Base-by-base conservation (phyloP, 1,140 invertebrate species). In the Polypedilum pembai region DNA sequence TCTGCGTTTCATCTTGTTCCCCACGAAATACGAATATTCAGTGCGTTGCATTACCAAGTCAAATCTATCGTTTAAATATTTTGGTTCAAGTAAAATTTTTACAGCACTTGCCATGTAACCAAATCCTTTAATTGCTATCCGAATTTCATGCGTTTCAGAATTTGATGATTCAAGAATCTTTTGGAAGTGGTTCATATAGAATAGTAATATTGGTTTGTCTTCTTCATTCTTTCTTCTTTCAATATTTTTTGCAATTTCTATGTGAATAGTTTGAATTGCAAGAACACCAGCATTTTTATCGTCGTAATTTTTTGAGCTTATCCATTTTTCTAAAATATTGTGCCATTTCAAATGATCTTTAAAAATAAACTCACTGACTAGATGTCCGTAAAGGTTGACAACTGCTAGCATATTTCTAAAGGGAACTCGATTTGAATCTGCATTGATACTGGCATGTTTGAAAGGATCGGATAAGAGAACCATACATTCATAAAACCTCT, bases 301-400 rank as follows among this genome's bases (percentile, higher is more conserved):
- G 41, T 76, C 76, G 20, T n/a, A 75, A 20, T 74, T 76, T 8
- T 77, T 41, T 4, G 74, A 63, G 1, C 74, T 74, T 7, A 79
- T 7, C 75, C 75, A 77, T 1, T 21, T 66, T 17, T 17, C 56
- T 15, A 83, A 74, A 33, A 77, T 10, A 0, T 74, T 8, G 41
- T 82, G 77, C 83, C 83, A 83, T 41, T 76, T 78, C 17, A 80
- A n/a, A 73, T 79, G 77, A 77, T 83, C 82, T 1, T 72, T 8
- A 63, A 77, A 79, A 18, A 83, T 69, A 8, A 78, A 75, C 8
- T 75, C 24, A 56, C 76, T 66, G 15, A 69, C 65, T 7, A 69
- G 8, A 69, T 69, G 65, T 10, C 65, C 65, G 20, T 20, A 21
- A 0, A 8, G 17, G 7, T 69, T n/a, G 18, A 69, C 18, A 18